These are phyloP conservation scores for Pachyrhynchus sulphureomaculatus DNA, from an alignment of 1,140 invertebrate species.

Conservation along the genomic window DNA sequence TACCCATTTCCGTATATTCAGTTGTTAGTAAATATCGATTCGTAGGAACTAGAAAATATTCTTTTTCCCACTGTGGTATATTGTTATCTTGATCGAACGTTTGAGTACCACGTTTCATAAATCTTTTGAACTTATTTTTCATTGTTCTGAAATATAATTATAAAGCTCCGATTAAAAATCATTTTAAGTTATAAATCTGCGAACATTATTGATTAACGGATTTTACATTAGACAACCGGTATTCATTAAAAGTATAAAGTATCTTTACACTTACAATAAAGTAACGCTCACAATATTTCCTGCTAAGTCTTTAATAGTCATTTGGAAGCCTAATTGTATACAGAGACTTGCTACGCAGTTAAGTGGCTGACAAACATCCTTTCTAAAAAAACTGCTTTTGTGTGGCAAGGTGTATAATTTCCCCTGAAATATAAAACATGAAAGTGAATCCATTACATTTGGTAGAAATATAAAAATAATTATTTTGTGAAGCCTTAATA, in stretches of 20 bases:
- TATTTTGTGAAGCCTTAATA: no score
- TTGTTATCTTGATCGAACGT: background rate
- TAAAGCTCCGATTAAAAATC: no score
- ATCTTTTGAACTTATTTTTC: background rate
- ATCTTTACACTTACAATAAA: no score
- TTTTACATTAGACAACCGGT: no score
- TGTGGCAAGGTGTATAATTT: slow-evolving; percentile 5
- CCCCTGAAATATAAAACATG: slow-evolving; percentile 11
- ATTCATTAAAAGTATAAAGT: no score
- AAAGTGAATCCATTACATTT: no score
- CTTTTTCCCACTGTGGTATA: slow-evolving; percentile 41
- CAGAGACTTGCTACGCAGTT: slow-evolving; percentile 36
- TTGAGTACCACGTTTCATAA: no score
- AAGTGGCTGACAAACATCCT: slow-evolving; percentile 35
- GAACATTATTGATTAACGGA: no score
- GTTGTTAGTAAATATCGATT: slow-evolving; percentile 32
- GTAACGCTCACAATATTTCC: slow-evolving; percentile 27
- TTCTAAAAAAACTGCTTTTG: background rate
- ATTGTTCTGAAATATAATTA: no score
- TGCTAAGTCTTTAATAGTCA: slow-evolving; percentile 31
- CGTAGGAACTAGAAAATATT: slow-evolving; percentile 34
- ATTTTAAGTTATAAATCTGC: no score
- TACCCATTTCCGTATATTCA: slow-evolving; percentile 42
- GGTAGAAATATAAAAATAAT: no score
- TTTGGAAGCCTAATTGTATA: slow-evolving; percentile 35